Conservation (phyloP, 2,113 vertebrate genomes). For the Columba janthina region DNA sequence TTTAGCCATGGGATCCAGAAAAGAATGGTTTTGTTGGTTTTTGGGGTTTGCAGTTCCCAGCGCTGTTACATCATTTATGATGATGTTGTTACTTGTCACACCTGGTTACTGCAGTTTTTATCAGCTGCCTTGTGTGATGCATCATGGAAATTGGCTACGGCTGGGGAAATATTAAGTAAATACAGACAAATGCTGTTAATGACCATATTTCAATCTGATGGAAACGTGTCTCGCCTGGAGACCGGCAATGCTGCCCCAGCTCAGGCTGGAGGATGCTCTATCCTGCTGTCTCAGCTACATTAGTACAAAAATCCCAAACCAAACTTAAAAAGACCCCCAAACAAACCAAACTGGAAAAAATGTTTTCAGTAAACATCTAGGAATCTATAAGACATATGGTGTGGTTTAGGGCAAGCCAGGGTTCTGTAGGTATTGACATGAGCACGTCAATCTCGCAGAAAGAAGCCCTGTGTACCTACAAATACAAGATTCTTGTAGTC, state of each 20-base stretch:
- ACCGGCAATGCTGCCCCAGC: not conserved
- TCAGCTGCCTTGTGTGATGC: not conserved
- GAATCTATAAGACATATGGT: not conserved
- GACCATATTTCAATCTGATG: fast-evolving
- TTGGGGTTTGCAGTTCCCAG: not conserved
- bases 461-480: not conserved
- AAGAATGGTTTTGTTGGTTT: not conserved
- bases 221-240: not conserved
- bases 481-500: not conserved
- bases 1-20: not conserved
- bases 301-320: fast-evolving
- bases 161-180: not conserved
- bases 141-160: not conserved
- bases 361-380: not conserved
- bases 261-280: not conserved
- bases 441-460: not conserved
- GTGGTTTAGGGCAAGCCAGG: not conserved
- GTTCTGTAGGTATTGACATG: fast-evolving
- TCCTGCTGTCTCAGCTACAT: not conserved
- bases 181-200: not conserved
- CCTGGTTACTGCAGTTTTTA: not conserved
- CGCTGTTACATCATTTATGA: not conserved
- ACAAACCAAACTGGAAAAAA: not conserved
- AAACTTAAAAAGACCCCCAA: not conserved
- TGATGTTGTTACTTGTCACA: not conserved